These are phyloP conservation scores for Meteorus colon DNA, from an alignment of 2,888 invertebrate genomes.

Conservation along the genomic window DNA sequence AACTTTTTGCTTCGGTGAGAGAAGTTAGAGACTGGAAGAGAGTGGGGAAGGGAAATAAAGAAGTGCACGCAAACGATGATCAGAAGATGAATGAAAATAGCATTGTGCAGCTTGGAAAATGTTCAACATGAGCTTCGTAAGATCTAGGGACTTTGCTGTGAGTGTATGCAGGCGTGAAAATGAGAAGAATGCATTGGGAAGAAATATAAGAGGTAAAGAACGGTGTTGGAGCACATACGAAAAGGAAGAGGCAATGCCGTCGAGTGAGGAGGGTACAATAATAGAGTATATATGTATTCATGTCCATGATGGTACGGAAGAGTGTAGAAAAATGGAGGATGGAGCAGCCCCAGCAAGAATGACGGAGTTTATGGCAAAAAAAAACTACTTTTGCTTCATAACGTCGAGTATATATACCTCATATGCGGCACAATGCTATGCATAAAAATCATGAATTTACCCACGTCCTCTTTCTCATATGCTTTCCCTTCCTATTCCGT, in stretches of 20 bases:
- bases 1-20: slow-evolving; percentile 32
- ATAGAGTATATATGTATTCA: neutral
- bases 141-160: slow-evolving; percentile 51
- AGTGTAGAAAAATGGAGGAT: neutral
- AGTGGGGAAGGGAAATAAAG: slow-evolving; percentile 22
- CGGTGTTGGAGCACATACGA: slow-evolving; percentile 40
- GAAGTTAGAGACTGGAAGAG: slow-evolving; percentile 31
- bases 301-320: neutral
- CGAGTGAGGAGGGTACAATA: slow-evolving; percentile 8
- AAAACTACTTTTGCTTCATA: slow-evolving; percentile 62
- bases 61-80: slow-evolving; percentile 36
- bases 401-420: slow-evolving; percentile 54
- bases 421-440: slow-evolving; percentile 62
- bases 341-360: slow-evolving; percentile 19
- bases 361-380: slow-evolving; percentile 59
- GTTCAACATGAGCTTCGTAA: slow-evolving; percentile 50
- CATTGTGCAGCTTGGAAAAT: slow-evolving; percentile 47
- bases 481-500: neutral
- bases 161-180: slow-evolving; percentile 37
- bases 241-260: slow-evolving; percentile 15
- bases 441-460: slow-evolving; percentile 63
- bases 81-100: neutral
- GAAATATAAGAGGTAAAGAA: slow-evolving; percentile 27
- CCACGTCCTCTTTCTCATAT: neutral
- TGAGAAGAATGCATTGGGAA: slow-evolving; percentile 17